Evolutionary conservation across 2,113 vertebrate genomes (phyloP), one percentile per base, ranked within the genome.

Genomic region (Anguilla japonica): DNA sequence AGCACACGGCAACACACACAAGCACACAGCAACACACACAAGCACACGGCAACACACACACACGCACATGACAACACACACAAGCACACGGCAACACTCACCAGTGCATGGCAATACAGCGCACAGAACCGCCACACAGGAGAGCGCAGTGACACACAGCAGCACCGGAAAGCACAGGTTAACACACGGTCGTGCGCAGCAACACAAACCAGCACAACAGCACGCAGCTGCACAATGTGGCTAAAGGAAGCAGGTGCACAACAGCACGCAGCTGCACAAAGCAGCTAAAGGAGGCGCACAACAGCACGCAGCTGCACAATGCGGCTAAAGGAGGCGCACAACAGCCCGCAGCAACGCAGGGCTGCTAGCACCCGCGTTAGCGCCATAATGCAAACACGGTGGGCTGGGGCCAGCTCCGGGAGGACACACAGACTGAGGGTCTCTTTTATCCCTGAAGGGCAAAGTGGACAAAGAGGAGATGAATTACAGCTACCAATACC

Each of bases 381-480:
- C 81, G 82, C 87, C 57, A 40, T 84, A 8, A 79, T 16, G 41
- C 43, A 75, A 15, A 60, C 56, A 81, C 41, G 3, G 26, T 16
- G 26, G 6, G 39, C 46, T 80, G 41, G 79, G 79, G 18, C 41
- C 41, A 41, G 39, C 79, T 13, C 41, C 4, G 16, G 41, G 79
- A 80, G 41, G 18, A 41, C 67, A 85, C 29, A 50, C 80, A 87
- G 22, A 82, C 83, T 46, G 63, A 34, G 84, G 60, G 84, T 71
- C 56, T 88, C 75, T 87, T 90, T 88, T 87, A 84, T 84, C 86
- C 85, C 89, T 87, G 89, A 91, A 91, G 93, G 89, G 89, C 86
- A 63, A 90, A 92, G 91, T 89, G 86, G 91, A 93, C 91, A 92
- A 92, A 85, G 79, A 87, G 88, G 89, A 86, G 89, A 86, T 90